Base-by-base conservation (phyloP, 1,140 invertebrate genomes). In the Nasonia vitripennis region DNA sequence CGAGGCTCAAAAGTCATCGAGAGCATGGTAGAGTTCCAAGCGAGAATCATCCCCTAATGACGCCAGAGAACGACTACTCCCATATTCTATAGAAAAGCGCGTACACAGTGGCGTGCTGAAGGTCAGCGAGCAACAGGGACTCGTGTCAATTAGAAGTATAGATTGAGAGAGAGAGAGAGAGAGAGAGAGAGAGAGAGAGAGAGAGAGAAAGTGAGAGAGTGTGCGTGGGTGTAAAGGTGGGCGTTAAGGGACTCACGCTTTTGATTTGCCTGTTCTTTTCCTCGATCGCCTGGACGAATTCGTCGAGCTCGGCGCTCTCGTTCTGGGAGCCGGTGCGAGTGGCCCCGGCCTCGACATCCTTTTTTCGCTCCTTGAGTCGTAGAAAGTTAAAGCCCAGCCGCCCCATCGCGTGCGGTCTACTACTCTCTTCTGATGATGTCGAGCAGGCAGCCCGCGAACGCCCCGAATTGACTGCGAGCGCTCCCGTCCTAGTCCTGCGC, bases 381-480 rank as follows among this genome's bases (percentile, higher is more conserved):
- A 45, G 41, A n/a, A 77, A 41, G 34, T 41, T 48, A 11, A 77
- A 41, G 74, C 74, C 74, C 41, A 77, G 23, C 37, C 74, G 74
- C 6, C 74, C 74, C 74, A 77, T 77, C 3, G n/a, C 31, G 23
- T 17, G 71, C 51, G 51, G 51, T 45, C 41, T 45, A 45, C 41
- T 45, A 45, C 41, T 45, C 41, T 45, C 41, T 45, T 45, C 41
- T 45, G 41, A 0, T 4, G 51, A 20, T 4, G 51, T 55, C 51
- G 51, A 17, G 51, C 14, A 55, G 51, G 51, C 51, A 55, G 51
- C 17, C 17, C 51, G 51, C 12, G 14, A 55, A 55, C 51, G 51
- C 51, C 51, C 51, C 51, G 51, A 55, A 55, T 55, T 20, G 51
- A 55, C 51, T 55, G 14, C 12, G 55, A 62, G 20, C 55, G 20